Conservation (phyloP, 2,797 vertebrate species). For the Tenualosa thibaudeaui region DNA sequence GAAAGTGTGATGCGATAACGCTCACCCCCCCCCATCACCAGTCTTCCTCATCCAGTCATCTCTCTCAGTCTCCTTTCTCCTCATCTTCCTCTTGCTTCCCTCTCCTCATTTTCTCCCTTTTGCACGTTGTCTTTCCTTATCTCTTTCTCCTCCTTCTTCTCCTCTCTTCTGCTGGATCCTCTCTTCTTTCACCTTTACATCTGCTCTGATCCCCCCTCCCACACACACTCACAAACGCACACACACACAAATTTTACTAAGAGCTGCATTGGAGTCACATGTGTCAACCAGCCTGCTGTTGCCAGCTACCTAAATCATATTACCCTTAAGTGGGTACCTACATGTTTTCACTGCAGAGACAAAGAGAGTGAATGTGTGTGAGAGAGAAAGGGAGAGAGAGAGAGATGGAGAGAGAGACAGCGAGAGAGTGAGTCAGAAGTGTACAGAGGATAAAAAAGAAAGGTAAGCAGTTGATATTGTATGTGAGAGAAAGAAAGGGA, state of each 20-base stretch:
- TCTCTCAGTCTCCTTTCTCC: background rate
- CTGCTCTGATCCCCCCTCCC: background rate
- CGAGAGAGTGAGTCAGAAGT: background rate
- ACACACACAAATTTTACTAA: background rate
- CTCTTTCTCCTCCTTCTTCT: background rate
- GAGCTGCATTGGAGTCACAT: background rate
- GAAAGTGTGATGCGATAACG: too few relatives aligned
- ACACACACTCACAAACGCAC: background rate
- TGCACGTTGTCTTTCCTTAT: background rate
- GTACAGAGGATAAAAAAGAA: too few relatives aligned
- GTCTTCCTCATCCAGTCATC: background rate
- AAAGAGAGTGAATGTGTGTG: background rate
- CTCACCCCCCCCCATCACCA: background rate
- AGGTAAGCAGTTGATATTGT: too few relatives aligned
- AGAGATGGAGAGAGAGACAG: background rate
- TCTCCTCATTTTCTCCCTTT: background rate
- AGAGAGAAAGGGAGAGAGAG: conserved; percentile 1
- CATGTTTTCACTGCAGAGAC: background rate
- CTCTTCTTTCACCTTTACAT: too few relatives aligned
- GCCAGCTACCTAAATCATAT: conserved; percentile 13
- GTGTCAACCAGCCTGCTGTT: background rate
- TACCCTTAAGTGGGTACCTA: background rate
- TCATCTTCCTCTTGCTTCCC: background rate
- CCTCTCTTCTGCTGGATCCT: background rate
- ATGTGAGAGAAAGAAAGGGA: background rate